These are phyloP conservation scores for Callipepla squamata DNA, from an alignment of 2,113 vertebrate genomes.

Conservation along the genomic window DNA sequence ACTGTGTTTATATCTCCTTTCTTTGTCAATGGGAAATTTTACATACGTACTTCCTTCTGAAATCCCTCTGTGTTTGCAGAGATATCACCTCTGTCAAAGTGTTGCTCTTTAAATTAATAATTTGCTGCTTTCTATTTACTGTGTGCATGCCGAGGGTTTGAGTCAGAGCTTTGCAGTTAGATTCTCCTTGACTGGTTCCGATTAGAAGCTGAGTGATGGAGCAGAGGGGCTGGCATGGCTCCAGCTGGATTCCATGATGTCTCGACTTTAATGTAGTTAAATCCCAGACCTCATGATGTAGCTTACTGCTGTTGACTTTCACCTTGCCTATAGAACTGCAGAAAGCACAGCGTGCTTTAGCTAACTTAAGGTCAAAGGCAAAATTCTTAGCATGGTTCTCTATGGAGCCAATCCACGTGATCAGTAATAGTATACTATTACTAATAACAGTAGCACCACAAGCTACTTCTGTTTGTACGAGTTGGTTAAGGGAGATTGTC, in stretches of 20 bases:
- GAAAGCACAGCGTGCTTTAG: neutral
- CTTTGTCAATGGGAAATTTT: neutral
- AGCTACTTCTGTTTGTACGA: neutral
- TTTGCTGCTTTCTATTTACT: slow-evolving; percentile 29
- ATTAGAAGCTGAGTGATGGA: slow-evolving; percentile 34
- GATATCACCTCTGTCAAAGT: neutral
- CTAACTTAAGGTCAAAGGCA: neutral
- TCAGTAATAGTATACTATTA: neutral
- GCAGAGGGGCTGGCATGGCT: slow-evolving; percentile 34
- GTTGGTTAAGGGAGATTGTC: neutral
- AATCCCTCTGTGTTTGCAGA: neutral
- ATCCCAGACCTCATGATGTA: neutral
- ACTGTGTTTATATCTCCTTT: neutral
- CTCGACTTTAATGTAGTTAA: slow-evolving; percentile 6
- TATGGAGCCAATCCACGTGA: neutral
- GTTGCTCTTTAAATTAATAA: slow-evolving; percentile 41
- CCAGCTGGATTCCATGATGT: slow-evolving; percentile 46
- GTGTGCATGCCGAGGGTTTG: slow-evolving; percentile 25
- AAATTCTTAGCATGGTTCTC: neutral
- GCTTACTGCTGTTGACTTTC: slow-evolving; percentile 15
- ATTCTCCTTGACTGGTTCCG: slow-evolving; percentile 4
- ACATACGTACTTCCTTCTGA: neutral
- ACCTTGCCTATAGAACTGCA: neutral
- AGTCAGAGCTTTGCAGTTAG: slow-evolving; percentile 41
- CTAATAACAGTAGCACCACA: neutral